A percentile compares a stretch with the other conserved stretches of the same genome.
Evolutionary conservation across 2,797 vertebrate genomes (phyloP).

Genomic region (Phylloscopus collybita): DNA sequence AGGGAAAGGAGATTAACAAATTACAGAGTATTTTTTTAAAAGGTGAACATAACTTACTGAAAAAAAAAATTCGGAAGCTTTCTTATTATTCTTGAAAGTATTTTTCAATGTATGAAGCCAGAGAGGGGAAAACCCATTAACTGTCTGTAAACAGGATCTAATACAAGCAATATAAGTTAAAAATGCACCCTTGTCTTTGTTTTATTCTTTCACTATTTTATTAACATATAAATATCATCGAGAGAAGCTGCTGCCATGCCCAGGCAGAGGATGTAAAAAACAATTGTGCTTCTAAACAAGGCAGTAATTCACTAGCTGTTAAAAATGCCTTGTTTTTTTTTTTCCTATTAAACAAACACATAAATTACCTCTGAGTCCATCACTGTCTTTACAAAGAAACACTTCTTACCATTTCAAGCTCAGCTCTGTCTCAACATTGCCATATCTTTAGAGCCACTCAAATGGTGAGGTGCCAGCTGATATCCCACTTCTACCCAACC

Average conservation of each 20-base stretch:
- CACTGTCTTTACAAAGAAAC: neutral
- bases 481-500: neutral
- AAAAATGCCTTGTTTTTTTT: slow-evolving; percentile 13
- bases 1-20: slow-evolving; percentile 73
- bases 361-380: neutral
- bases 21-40: slow-evolving; percentile 60
- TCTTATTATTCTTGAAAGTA: slow-evolving; percentile 24
- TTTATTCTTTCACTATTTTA: slow-evolving; percentile 63
- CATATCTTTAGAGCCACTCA: neutral
- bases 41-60: slow-evolving; percentile 60
- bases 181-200: slow-evolving; percentile 25
- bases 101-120: slow-evolving; percentile 49
- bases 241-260: slow-evolving; percentile 30
- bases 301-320: slow-evolving; percentile 26
- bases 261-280: slow-evolving; percentile 4
- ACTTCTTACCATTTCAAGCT: neutral
- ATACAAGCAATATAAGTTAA: slow-evolving; percentile 27
- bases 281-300: slow-evolving; percentile 24
- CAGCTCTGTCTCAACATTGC: neutral
- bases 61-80: slow-evolving; percentile 59
- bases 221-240: slow-evolving; percentile 63
- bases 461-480: neutral
- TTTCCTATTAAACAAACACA: neutral
- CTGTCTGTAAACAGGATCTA: slow-evolving; percentile 46
- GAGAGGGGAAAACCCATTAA: neutral